These are phyloP conservation scores for Parnassius smintheus DNA, from an alignment of 2,888 invertebrate species.

Conservation along the genomic window DNA sequence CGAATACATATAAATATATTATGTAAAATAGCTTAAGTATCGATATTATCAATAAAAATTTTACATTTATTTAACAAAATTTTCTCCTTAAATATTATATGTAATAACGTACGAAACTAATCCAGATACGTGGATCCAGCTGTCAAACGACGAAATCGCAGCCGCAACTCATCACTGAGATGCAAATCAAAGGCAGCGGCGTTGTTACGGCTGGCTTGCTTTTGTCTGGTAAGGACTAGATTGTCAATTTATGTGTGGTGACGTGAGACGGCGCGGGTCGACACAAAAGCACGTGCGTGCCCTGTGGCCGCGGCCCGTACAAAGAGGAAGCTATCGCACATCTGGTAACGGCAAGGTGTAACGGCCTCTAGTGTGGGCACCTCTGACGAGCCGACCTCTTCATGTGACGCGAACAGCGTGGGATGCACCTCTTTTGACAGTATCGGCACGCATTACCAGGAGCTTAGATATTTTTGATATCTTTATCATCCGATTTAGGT, in stretches of 20 bases:
- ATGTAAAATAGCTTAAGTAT: too few species aligned
- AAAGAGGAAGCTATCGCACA: slow-evolving; percentile 53
- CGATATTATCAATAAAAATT: too few species aligned
- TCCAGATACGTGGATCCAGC: not conserved
- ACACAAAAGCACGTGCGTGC: slow-evolving; percentile 74
- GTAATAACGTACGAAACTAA: not conserved
- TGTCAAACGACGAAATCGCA: slow-evolving; percentile 14
- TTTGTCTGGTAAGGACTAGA: slow-evolving; percentile 53
- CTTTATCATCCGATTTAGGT: slow-evolving; percentile 48
- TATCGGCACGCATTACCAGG: slow-evolving; percentile 53
- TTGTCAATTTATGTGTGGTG: slow-evolving; percentile 69
- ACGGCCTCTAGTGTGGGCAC: slow-evolving; percentile 70
- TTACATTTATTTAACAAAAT: too few species aligned
- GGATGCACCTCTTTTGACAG: slow-evolving; percentile 65
- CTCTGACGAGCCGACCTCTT: slow-evolving; percentile 67
- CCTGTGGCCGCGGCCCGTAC: slow-evolving; percentile 58
- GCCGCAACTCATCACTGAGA: slow-evolving; percentile 38
- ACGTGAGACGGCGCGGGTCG: slow-evolving; percentile 63
- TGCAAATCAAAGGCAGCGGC: slow-evolving; percentile 41
- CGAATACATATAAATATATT: too few species aligned
- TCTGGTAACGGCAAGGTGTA: slow-evolving; percentile 66
- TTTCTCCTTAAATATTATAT: too few species aligned
- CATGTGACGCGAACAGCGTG: slow-evolving; percentile 60
- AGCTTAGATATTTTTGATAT: slow-evolving; percentile 52
- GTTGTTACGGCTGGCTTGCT: slow-evolving; percentile 39